Evolutionary conservation across 2,888 invertebrate genomes (phyloP).

Genomic region (Xestia sexstrigata): DNA sequence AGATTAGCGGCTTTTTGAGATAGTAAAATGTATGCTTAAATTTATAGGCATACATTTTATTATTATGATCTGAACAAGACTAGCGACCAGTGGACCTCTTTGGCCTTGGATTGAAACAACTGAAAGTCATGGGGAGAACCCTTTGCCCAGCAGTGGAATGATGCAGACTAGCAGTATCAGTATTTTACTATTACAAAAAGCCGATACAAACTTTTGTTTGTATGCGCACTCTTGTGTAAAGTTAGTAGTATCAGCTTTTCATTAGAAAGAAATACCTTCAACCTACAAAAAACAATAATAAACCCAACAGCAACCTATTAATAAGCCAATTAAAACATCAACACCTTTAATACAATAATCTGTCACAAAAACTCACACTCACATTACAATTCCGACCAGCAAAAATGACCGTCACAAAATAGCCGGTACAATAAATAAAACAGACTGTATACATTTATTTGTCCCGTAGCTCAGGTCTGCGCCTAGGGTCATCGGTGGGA

Average conservation of each 20-base stretch:
- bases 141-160: too few relatives aligned
- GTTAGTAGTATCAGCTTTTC: too few relatives aligned
- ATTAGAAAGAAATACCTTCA: too few relatives aligned
- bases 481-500: constrained; percentile 53
- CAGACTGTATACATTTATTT: constrained; percentile 45
- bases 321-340: background rate
- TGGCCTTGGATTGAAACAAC: too few relatives aligned
- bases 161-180: too few relatives aligned
- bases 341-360: background rate
- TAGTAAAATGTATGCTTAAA: too few relatives aligned
- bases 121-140: too few relatives aligned
- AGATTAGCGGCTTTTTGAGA: background rate
- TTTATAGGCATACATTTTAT: too few relatives aligned
- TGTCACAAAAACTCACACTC: constrained; percentile 9
- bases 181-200: background rate
- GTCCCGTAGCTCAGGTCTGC: constrained; percentile 31
- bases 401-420: constrained; percentile 30
- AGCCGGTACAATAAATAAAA: constrained; percentile 47
- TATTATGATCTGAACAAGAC: too few relatives aligned
- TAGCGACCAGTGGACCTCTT: too few relatives aligned
- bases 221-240: background rate
- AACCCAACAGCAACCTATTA: background rate
- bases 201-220: background rate
- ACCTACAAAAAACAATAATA: background rate
- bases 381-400: constrained; percentile 12